Base-by-base conservation (phyloP, 2,888 invertebrate species). In the Allophyes oxyacanthae region DNA sequence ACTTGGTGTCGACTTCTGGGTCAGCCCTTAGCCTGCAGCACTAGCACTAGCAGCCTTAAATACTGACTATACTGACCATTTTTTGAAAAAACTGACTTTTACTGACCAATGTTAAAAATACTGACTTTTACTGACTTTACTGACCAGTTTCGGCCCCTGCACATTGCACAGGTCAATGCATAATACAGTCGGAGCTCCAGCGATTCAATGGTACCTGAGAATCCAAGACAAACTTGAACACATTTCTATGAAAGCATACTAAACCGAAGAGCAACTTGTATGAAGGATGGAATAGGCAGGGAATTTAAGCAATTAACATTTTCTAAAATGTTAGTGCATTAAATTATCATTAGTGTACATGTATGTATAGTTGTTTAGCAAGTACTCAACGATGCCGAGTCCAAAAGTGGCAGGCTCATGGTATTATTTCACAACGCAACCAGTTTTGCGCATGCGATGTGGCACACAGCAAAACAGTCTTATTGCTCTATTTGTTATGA, bases 401-500 rank as follows among this genome's bases (percentile, higher is more conserved):
- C 65, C 67, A 74, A 78, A 79, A 79, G 75, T 72, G 77, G 75
- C 75, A 73, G 72, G 72, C 75, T 72, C 76, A 75, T 76, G 79
- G 81, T 78, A 83, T 85, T 87, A 86, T 85, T 84, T 85, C 79
- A 82, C 79, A 76, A 77, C 73, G 74, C 78, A 87, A 88, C 88
- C 85, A 83, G 89, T 88, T 89, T 76, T 70, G 81, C 83, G 83
- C 85, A 84, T 78, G 82, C 81, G 82, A 84, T 83, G 81, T 79
- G 81, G 83, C 79, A 73, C 82, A 64, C 80, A 75, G 75, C 75
- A 72, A 78, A 80, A 79, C 80, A 70, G 75, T 73, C 82, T 84
- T 83, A 85, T 84, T 86, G 86, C 88, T 86, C 83, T 86, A 87
- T 87, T 89, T 87, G 85, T 85, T 86, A 82, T 84, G 78, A 84